Conservation (phyloP, 2,797 vertebrate genomes). For the Momotus momota region DNA sequence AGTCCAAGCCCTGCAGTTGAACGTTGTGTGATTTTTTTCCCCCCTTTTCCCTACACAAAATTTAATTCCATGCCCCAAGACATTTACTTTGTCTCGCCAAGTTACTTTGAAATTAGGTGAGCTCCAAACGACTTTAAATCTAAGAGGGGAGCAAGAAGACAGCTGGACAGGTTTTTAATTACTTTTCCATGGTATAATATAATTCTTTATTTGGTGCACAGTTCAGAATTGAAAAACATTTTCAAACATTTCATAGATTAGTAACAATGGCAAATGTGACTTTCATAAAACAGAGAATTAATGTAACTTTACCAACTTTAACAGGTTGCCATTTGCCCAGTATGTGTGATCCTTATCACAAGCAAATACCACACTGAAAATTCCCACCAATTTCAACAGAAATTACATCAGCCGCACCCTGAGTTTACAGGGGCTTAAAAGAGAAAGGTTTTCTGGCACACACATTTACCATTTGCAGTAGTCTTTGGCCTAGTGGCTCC, state of each 20-base stretch:
- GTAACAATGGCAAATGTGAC: background rate
- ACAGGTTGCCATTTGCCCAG: background rate
- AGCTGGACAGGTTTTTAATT: background rate
- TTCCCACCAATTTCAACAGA: background rate
- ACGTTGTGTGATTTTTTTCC: background rate
- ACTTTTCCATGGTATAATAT: background rate
- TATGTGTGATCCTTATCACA: background rate
- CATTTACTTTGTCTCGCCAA: background rate
- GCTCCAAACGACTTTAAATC: background rate
- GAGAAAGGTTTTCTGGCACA: background rate
- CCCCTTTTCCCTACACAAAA: background rate
- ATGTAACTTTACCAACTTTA: background rate
- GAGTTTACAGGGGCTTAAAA: background rate
- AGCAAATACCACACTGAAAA: background rate
- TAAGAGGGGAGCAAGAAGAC: background rate
- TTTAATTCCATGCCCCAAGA: background rate
- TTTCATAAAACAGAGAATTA: background rate
- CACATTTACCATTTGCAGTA: background rate
- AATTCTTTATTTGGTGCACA: background rate
- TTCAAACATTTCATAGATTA: background rate
- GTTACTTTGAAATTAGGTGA: background rate
- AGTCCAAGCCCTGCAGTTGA: background rate
- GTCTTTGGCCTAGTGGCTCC: background rate
- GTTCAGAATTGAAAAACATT: background rate
- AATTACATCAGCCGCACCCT: background rate